Conservation (phyloP, 2,888 invertebrate species). For the Nephrotoma appendiculata region DNA sequence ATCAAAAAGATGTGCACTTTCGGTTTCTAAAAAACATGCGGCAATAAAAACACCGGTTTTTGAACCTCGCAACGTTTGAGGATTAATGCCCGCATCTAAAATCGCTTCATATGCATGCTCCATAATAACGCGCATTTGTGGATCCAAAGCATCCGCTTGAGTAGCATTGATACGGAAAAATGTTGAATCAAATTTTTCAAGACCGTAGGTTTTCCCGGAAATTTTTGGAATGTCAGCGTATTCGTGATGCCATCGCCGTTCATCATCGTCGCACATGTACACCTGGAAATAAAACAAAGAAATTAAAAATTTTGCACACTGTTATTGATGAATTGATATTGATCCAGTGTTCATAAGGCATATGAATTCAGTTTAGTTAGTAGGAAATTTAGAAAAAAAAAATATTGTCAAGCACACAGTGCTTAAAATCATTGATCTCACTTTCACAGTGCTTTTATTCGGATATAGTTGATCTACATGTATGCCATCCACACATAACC, state of each 20-base stretch:
- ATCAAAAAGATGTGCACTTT: slow-evolving; percentile 55
- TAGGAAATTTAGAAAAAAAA: no score
- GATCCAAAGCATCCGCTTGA: slow-evolving; percentile 63
- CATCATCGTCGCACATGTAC: slow-evolving; percentile 71
- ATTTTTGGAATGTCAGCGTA: slow-evolving; percentile 60
- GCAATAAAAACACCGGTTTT: slow-evolving; percentile 63
- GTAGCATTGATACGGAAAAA: slow-evolving; percentile 63
- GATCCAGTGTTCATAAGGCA: no score
- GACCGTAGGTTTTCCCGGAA: slow-evolving; percentile 53
- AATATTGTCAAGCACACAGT: no score
- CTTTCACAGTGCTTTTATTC: no score
- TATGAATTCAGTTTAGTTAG: no score
- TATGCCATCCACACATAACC: no score
- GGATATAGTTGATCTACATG: no score
- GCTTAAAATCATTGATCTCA: no score
- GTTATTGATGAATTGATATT: no score
- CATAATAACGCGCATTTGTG: slow-evolving; percentile 60
- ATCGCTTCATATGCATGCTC: slow-evolving; percentile 67
- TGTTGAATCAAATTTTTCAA: slow-evolving; percentile 60
- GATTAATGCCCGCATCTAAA: slow-evolving; percentile 59
- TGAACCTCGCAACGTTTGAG: slow-evolving; percentile 45
- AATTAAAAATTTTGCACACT: no score
- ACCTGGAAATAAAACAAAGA: slow-evolving; percentile 32
- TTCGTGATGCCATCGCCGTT: slow-evolving; percentile 57
- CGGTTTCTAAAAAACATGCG: slow-evolving; percentile 54